Evolutionary conservation across 2,797 vertebrate genomes (phyloP), one percentile per base, ranked within the genome.

Genomic region (Pipistrellus nathusii): DNA sequence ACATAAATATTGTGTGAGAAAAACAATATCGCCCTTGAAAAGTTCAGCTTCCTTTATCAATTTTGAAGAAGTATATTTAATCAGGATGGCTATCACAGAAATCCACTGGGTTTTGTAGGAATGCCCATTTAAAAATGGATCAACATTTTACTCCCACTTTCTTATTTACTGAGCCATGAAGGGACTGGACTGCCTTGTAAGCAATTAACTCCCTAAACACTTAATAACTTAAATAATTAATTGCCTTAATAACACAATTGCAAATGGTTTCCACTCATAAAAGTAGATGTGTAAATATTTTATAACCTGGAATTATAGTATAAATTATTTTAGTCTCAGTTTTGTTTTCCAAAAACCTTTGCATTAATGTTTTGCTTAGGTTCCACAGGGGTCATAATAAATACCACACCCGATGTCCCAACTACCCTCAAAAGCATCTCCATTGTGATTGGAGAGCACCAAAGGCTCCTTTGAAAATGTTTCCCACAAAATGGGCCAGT

Each of bases 51-150:
- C 68, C 10, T 82, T 69, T 83, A 90, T 80, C 51, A 93, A 25
- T 71, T 94, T 89, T 92, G 75, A 90, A 90, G 68, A 75, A 76
- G 46, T 64, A 83, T 93, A 91, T 94, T 91, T 95, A 95, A 94
- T 95, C 86, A 68, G 71, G 55, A 51, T 91, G n/a, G 30, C 51
- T 80, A n/a, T 88, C 32, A 83, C 23, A 69, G 57, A 51, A 94
- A 93, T 95, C 53, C 72, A 32, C 59, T 88, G 64, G 82, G 35
- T 44, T 90, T 95, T 90, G 32, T 88, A n/a, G 30, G 68, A 91
- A 83, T 68, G 25, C 32, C 20, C n/a, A 46, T 91, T 96, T 86
- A 64, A 71, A 92, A 96, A 94, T 38, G 73, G 18, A 57, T 88
- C n/a, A 85, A 17, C 80, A 88, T 88, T 95, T 84, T 35, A 90